Evolutionary conservation across 2,888 invertebrate species (phyloP), one percentile per base, ranked within the genome.

Genomic region (Ischnus inquisitorius): DNA sequence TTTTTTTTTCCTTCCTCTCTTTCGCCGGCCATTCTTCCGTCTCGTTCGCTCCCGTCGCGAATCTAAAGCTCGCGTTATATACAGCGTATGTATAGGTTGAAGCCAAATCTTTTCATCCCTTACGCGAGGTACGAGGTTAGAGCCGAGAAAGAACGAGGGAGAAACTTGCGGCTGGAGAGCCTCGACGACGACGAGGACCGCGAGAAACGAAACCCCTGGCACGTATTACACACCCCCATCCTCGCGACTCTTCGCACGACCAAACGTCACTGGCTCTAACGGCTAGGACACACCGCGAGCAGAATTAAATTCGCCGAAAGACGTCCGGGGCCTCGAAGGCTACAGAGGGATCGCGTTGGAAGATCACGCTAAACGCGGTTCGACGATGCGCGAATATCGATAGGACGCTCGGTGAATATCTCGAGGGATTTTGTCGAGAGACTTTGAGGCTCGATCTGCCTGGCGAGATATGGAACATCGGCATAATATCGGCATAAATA

Each of bases 301-400:
- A 46, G 89, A 90, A 89, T 90, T 90, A 88, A 90, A 90, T 89
- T 87, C 86, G 79, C 83, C 81, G 87, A 62, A 19, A 16, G 28
- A 19, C 28, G 43, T 57, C 65, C 41, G 46, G 19, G n/a, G 62
- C 12, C 6, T 28, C 16, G 34, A 34, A 46, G 25, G n/a, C 22
- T 34, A 34, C 34, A 34, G 34, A 34, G 34, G 34, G 34, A 34
- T 34, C 34, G 6, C 34, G 8, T 34, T 14, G 51, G 48, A 78
- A 8, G 62, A n/a, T 80, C 65, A 75, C 62, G 79, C 80, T 84
- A 84, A 84, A 86, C 72, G 82, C 78, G 34, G 79, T 54, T 54
- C 71, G 77, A 54, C 68, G 79, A 82, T 69, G 78, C 54, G 79
- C 34, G 74, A 74, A 65, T 72, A 65, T 65, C 54, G 72, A 25